Percentiles rank a stretch among this genome's conserved stretches.
Conservation (phyloP, 2,888 invertebrate genomes). For the Hololepta plana region DNA sequence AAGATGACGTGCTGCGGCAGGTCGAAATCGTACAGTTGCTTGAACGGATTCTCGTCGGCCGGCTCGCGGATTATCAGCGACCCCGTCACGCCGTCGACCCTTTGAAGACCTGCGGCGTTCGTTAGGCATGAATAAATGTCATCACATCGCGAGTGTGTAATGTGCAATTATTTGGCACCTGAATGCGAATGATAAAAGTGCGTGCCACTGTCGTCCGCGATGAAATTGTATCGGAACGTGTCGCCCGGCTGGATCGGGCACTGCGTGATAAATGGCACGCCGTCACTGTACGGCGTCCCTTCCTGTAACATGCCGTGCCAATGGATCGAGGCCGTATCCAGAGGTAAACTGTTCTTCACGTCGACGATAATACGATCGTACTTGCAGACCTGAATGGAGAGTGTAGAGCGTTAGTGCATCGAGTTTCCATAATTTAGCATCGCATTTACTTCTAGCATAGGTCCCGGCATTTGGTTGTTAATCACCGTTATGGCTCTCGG, state of each 20-base stretch:
- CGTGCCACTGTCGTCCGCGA: slow-evolving; percentile 55
- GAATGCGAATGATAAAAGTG: slow-evolving; percentile 75
- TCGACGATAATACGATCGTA: slow-evolving; percentile 73
- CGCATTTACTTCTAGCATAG: slow-evolving; percentile 57
- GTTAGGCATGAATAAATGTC: too few species aligned
- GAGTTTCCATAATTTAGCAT: too few species aligned
- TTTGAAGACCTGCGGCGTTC: slow-evolving; percentile 70
- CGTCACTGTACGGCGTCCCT: slow-evolving; percentile 72
- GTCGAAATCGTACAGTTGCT: slow-evolving; percentile 59
- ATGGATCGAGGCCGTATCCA: slow-evolving; percentile 72
- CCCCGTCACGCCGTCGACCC: slow-evolving; percentile 73
- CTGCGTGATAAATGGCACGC: slow-evolving; percentile 71
- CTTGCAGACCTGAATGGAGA: slow-evolving; percentile 79
- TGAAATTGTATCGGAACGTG: slow-evolving; percentile 58
- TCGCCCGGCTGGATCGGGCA: slow-evolving; percentile 63
- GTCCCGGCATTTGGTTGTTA: slow-evolving; percentile 78
- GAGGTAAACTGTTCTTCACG: slow-evolving; percentile 58
- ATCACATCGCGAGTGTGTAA: too few species aligned
- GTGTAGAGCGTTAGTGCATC: too few species aligned
- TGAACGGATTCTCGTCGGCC: slow-evolving; percentile 41
- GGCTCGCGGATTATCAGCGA: slow-evolving; percentile 56
- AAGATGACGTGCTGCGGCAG: slow-evolving; percentile 55
- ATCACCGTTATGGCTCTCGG: slow-evolving; percentile 56
- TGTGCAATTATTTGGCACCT: slow-evolving; percentile 23
- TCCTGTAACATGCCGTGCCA: slow-evolving; percentile 83